Conservation (phyloP, 1,140 invertebrate species). For the Aphelenchoides besseyi region DNA sequence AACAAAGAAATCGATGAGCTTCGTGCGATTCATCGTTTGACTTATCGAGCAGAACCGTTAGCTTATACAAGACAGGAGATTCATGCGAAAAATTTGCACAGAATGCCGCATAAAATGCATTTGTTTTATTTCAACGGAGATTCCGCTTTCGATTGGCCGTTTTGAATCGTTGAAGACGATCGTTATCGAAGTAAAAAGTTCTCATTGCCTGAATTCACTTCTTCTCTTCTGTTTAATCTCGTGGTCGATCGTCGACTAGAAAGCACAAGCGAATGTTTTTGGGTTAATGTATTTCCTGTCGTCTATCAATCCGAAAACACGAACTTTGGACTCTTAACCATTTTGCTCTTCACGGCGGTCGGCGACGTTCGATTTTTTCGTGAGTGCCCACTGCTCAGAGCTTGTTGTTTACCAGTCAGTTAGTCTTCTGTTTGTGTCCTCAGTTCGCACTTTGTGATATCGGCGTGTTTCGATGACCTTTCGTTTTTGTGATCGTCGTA, state of each 20-base stretch:
- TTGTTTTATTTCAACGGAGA: conserved; percentile 17
- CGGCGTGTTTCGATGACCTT: background rate
- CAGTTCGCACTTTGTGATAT: too few relatives aligned
- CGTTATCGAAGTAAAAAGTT: too few relatives aligned
- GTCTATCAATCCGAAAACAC: too few relatives aligned
- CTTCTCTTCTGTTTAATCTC: too few relatives aligned
- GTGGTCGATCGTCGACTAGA: too few relatives aligned
- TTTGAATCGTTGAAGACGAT: too few relatives aligned
- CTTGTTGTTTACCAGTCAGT: background rate
- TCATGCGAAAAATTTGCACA: background rate
- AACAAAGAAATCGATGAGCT: conserved; percentile 18
- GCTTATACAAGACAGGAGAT: background rate
- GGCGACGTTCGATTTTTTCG: background rate
- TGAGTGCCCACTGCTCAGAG: background rate
- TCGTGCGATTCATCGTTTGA: conserved; percentile 13
- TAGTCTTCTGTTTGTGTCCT: background rate
- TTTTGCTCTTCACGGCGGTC: too few relatives aligned
- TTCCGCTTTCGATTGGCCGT: background rate
- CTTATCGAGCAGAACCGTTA: background rate
- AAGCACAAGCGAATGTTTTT: too few relatives aligned
- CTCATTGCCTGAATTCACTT: too few relatives aligned
- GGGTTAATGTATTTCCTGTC: too few relatives aligned
- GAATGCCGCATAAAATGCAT: conserved; percentile 19
- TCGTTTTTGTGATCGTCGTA: too few relatives aligned
- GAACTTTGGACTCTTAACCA: background rate